Conservation (phyloP, 2,888 invertebrate species). For the Syritta pipiens region DNA sequence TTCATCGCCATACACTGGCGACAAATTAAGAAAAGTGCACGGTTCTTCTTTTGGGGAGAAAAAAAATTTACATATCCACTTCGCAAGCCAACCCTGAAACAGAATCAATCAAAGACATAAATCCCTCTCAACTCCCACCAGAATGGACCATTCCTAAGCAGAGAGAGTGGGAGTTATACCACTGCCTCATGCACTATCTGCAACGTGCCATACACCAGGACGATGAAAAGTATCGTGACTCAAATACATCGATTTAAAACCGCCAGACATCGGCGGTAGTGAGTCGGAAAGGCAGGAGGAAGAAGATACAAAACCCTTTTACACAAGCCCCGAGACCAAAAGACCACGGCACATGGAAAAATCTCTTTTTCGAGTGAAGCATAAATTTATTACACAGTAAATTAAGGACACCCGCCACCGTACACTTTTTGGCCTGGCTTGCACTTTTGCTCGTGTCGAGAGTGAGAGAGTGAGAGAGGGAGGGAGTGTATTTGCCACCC, state of each 20-base stretch:
- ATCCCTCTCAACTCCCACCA: conserved; percentile 26
- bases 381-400: conserved; percentile 67
- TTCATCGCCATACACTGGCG: not conserved
- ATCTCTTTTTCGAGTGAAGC: conserved; percentile 58
- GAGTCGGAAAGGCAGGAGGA: conserved; percentile 25
- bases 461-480: not conserved
- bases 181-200: conserved; percentile 16
- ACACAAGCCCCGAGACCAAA: not conserved
- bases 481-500: conserved; percentile 42
- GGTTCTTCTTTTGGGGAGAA: not conserved
- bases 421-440: conserved; percentile 53
- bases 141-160: conserved; percentile 18
- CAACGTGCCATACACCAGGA: no score
- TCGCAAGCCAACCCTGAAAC: not conserved
- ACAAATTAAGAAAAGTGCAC: not conserved
- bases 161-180: not conserved
- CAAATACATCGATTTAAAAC: conserved; percentile 58
- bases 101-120: conserved; percentile 47
- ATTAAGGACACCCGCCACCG: conserved; percentile 48
- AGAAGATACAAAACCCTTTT: conserved; percentile 37
- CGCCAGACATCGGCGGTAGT: conserved; percentile 53
- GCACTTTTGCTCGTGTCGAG: conserved; percentile 35
- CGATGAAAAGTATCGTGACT: conserved; percentile 57
- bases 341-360: conserved; percentile 29
- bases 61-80: not conserved